phyloP scores from a whole-genome alignment of 2,113 vertebrate genomes.

The Myiagra hebetior region DNA sequence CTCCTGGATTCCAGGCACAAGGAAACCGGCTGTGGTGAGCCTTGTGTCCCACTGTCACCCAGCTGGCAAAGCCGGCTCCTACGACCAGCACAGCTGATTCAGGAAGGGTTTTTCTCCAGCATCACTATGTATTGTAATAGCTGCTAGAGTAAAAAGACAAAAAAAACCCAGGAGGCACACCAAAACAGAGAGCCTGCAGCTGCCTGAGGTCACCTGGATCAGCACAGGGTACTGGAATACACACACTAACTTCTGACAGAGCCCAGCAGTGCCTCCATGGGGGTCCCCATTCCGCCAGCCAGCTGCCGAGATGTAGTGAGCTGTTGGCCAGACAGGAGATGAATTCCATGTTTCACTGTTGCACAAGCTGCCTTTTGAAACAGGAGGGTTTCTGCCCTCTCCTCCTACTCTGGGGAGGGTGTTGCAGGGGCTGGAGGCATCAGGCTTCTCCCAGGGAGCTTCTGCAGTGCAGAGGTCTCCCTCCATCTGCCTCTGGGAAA shows the following conservation, averaged over 20 bases:
- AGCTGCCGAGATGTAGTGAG: background rate
- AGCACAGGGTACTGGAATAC: background rate
- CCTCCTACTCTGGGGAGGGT: background rate
- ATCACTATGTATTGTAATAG: background rate
- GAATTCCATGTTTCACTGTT: background rate
- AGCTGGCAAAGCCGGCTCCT: background rate
- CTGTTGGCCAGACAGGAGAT: background rate
- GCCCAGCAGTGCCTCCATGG: background rate
- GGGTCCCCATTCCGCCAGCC: background rate
- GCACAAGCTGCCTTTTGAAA: background rate
- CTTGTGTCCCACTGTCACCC: background rate
- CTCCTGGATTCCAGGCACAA: accelerated
- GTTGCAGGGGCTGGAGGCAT: background rate
- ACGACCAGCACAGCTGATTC: background rate
- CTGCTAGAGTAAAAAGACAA: background rate
- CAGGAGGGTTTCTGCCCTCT: background rate
- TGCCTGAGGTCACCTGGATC: background rate
- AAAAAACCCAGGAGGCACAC: accelerated
- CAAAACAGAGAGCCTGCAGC: background rate
- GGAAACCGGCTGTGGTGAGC: background rate
- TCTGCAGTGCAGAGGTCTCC: background rate
- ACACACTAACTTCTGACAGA: background rate
- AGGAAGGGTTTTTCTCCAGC: background rate
- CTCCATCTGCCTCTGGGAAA: background rate
- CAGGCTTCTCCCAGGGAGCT: background rate